Evolutionary conservation across 2,888 invertebrate genomes (phyloP).

Genomic region (Rhingia campestris): DNA sequence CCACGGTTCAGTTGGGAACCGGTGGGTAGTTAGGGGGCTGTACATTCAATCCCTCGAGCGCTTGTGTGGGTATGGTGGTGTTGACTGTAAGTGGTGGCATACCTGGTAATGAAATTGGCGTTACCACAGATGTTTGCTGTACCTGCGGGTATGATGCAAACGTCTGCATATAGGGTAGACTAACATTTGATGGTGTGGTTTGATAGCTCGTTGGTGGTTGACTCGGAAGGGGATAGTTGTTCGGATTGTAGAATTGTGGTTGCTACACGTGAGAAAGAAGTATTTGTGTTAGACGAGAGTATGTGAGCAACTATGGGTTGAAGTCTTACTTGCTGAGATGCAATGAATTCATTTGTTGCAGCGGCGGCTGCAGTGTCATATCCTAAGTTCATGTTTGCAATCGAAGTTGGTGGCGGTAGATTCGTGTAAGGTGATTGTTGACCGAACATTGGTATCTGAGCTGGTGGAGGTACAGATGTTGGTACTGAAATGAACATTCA

Average conservation of each 20-base stretch:
- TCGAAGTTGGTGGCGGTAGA: constrained; percentile 84
- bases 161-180: constrained; percentile 78
- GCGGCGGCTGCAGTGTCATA: constrained; percentile 38
- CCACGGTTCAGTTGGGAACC: constrained; percentile 49
- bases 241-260: constrained; percentile 76
- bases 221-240: constrained; percentile 76
- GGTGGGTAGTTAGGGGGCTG: constrained; percentile 54
- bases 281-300: background rate
- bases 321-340: constrained; percentile 62
- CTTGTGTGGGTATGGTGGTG: constrained; percentile 83
- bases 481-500: constrained; percentile 19
- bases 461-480: constrained; percentile 76
- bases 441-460: constrained; percentile 77
- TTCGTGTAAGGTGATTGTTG: constrained; percentile 81
- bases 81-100: constrained; percentile 92
- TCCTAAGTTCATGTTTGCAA: constrained; percentile 75
- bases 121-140: constrained; percentile 84
- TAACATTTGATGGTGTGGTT: constrained; percentile 70
- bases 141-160: constrained; percentile 82
- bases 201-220: constrained; percentile 81
- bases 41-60: constrained; percentile 64
- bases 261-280: constrained; percentile 24
- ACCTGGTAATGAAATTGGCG: constrained; percentile 89
- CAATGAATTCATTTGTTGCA: constrained; percentile 60
- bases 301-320: background rate